A percentile compares a stretch with the other conserved stretches of the same genome.
phyloP scores from a whole-genome alignment of 2,113 vertebrate species.

The Gavia stellata region DNA sequence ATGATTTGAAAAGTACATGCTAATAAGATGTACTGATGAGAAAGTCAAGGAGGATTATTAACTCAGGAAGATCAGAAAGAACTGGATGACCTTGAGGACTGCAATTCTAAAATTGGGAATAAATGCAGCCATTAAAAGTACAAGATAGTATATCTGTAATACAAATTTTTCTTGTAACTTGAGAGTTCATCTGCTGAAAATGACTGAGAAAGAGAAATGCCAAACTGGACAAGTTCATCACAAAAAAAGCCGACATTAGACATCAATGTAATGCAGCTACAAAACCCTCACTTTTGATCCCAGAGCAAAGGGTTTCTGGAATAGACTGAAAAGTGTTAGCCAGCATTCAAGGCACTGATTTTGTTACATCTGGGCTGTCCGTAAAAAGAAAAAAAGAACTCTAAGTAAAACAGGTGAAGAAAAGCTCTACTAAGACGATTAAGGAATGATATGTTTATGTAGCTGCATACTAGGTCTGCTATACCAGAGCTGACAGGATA shows the following conservation, averaged over 20 bases:
- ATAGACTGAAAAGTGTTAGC: not conserved
- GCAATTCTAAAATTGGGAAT: not conserved
- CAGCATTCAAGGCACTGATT: not conserved
- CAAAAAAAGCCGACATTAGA: not conserved
- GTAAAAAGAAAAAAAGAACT: not conserved
- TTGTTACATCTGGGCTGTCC: not conserved
- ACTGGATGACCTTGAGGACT: not conserved
- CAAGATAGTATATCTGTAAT: not conserved
- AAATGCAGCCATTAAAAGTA: not conserved
- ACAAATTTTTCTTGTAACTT: not conserved
- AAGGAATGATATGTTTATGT: accelerated
- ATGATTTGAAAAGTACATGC: not conserved
- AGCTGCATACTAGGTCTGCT: not conserved
- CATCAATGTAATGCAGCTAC: accelerated
- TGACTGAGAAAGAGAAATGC: not conserved
- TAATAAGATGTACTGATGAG: not conserved
- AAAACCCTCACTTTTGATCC: not conserved
- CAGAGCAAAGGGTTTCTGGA: not conserved
- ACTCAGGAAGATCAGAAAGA: not conserved
- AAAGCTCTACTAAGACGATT: not conserved
- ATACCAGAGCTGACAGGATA: not conserved
- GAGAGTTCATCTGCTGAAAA: not conserved
- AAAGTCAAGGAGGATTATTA: not conserved
- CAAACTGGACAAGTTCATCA: not conserved
- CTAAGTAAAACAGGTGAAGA: not conserved